A percentile compares a stretch with the other conserved stretches of the same genome.
These are phyloP conservation scores for Erannis defoliaria DNA, from an alignment of 2,888 invertebrate species.

Conservation along the genomic window DNA sequence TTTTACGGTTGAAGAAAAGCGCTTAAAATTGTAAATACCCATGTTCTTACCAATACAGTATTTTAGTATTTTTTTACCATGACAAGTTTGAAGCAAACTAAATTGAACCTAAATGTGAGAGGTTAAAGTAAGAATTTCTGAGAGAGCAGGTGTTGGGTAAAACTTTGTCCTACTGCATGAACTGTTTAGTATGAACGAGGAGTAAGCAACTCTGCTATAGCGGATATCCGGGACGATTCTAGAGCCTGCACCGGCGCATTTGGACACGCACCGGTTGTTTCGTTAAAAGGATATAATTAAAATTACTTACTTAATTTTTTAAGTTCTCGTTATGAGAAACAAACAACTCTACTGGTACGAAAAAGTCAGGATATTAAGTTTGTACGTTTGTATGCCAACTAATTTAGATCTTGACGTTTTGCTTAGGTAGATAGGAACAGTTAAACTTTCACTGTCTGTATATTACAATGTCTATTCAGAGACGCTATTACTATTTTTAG, in stretches of 20 bases:
- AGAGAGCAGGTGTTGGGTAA: slow-evolving; percentile 36
- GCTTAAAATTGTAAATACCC: slow-evolving; percentile 47
- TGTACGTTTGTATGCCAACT: slow-evolving; percentile 8
- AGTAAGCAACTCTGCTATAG: slow-evolving; percentile 56
- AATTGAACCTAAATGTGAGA: slow-evolving; percentile 7
- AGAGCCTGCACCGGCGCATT: slow-evolving; percentile 49
- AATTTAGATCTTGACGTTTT: slow-evolving; percentile 7
- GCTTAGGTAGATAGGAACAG: slow-evolving; percentile 1
- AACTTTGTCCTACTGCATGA: slow-evolving; percentile 23
- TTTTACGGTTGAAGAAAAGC: slow-evolving; percentile 52
- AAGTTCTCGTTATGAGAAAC: slow-evolving; percentile 4
- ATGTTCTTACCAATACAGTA: not conserved
- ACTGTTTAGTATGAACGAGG: slow-evolving; percentile 66
- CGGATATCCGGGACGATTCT: slow-evolving; percentile 77
- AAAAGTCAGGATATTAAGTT: not conserved
- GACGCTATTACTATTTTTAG: slow-evolving; percentile 22
- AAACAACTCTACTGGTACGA: not conserved
- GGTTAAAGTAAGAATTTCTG: not conserved
- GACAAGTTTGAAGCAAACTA: not conserved
- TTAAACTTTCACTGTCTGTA: slow-evolving; percentile 29
- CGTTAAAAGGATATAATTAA: slow-evolving; percentile 47
- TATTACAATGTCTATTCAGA: slow-evolving; percentile 17
- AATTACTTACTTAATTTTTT: slow-evolving; percentile 36
- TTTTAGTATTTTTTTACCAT: not conserved
- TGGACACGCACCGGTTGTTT: slow-evolving; percentile 51